Percentiles rank a stretch among this genome's conserved stretches.
phyloP scores from a whole-genome alignment of 2,888 invertebrate genomes.

The Tiliacea citrago region DNA sequence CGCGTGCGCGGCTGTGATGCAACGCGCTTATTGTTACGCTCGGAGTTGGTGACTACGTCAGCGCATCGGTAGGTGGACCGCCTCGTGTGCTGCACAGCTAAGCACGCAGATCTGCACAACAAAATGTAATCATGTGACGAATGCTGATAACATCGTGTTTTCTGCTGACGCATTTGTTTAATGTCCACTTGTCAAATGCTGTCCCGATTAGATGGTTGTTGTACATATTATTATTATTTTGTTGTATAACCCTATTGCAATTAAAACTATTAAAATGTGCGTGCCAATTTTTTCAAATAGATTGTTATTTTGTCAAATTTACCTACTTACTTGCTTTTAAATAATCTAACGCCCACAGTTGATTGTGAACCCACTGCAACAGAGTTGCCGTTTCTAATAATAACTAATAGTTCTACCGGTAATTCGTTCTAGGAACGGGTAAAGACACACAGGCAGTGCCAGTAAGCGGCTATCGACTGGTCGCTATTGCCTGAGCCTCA shows the following conservation, averaged over 20 bases:
- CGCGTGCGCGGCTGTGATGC: slow-evolving; percentile 67
- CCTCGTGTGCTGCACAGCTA: slow-evolving; percentile 46
- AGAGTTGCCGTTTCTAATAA: slow-evolving; percentile 58
- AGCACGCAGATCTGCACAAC: slow-evolving; percentile 43
- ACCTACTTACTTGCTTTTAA: neutral
- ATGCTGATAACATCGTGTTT: slow-evolving; percentile 67
- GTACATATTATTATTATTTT: slow-evolving; percentile 1
- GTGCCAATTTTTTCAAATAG: neutral
- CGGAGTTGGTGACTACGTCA: slow-evolving; percentile 68
- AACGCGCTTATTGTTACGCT: slow-evolving; percentile 66
- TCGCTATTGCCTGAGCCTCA: slow-evolving; percentile 70
- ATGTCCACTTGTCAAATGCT: slow-evolving; percentile 62
- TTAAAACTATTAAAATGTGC: neutral
- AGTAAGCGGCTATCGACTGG: slow-evolving; percentile 67
- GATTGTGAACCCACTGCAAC: slow-evolving; percentile 19
- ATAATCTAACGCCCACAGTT: neutral
- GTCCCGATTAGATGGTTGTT: slow-evolving; percentile 26
- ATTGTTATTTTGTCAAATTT: neutral
- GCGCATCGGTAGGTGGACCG: slow-evolving; percentile 57
- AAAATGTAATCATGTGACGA: slow-evolving; percentile 62
- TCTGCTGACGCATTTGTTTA: slow-evolving; percentile 68
- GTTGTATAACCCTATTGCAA: neutral
- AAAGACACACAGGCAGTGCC: slow-evolving; percentile 67
- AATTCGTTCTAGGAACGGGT: slow-evolving; percentile 75
- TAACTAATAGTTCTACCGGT: slow-evolving; percentile 58